These are phyloP conservation scores for Danionella dracula DNA, from an alignment of 2,797 vertebrate species.

Conservation along the genomic window DNA sequence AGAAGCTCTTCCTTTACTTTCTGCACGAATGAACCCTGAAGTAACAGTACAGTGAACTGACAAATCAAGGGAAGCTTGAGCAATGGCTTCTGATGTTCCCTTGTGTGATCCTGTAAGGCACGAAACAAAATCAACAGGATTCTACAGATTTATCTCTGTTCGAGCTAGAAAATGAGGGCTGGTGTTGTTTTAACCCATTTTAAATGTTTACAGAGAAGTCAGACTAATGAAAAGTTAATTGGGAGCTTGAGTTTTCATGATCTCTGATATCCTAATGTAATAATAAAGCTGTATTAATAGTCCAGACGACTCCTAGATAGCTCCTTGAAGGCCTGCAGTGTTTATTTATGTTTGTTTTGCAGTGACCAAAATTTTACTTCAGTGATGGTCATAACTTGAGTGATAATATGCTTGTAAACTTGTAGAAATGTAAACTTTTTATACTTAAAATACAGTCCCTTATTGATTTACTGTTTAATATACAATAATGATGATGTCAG, in stretches of 20 bases:
- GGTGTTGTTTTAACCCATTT: not conserved
- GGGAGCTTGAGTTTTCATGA: not conserved
- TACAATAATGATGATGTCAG: too few species aligned
- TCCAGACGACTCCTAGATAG: not conserved
- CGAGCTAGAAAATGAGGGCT: not conserved
- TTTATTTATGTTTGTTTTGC: not conserved
- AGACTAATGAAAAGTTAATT: conserved; percentile 2
- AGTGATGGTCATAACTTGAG: too few species aligned
- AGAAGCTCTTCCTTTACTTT: conserved; percentile 14
- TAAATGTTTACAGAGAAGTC: not conserved
- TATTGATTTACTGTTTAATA: too few species aligned
- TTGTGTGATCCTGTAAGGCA: not conserved
- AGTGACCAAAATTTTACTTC: too few species aligned
- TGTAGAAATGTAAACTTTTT: too few species aligned
- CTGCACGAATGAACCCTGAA: not conserved
- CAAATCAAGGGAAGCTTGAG: not conserved
- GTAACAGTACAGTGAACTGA: conserved; percentile 11
- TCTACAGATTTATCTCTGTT: not conserved
- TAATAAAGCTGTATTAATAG: not conserved
- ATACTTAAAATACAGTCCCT: too few species aligned
- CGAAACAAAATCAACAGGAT: not conserved
- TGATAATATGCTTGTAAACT: too few species aligned
- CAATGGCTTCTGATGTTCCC: conserved; percentile 1
- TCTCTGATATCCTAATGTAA: not conserved
- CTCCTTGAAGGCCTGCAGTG: not conserved